Evolutionary conservation across 2,113 vertebrate genomes (phyloP).

Genomic region (Hippopotamus amphibius): DNA sequence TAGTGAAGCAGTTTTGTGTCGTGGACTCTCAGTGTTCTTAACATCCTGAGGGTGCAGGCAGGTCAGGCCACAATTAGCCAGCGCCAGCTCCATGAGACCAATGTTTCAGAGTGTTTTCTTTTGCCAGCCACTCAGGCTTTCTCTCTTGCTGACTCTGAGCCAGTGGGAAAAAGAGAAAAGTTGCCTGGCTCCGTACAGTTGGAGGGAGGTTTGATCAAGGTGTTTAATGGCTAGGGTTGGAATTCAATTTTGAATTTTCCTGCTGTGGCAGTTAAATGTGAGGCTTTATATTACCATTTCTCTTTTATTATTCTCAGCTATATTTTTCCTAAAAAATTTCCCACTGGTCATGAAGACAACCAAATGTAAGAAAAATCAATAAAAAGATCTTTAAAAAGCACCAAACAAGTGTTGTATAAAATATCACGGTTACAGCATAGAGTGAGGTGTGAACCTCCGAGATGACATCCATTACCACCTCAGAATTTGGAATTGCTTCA

Average conservation of each 20-base stretch:
- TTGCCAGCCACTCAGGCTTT: background rate
- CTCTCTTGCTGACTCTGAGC: background rate
- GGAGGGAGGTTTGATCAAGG: conserved; percentile 36
- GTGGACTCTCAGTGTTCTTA: accelerated
- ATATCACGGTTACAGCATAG: background rate
- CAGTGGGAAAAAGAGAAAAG: background rate
- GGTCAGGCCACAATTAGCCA: background rate
- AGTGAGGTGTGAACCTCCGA: background rate
- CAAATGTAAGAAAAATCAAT: conserved; percentile 38
- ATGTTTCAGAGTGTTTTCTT: background rate
- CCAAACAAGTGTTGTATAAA: conserved; percentile 17
- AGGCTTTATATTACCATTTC: conserved; percentile 27
- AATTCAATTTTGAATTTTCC: conserved; percentile 66
- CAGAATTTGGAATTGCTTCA: background rate
- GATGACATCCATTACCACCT: background rate
- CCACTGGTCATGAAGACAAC: conserved; percentile 21
- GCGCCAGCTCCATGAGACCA: background rate
- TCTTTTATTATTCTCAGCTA: conserved; percentile 41
- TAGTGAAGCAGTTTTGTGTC: accelerated
- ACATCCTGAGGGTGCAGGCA: background rate
- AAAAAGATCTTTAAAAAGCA: background rate
- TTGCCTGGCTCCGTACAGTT: background rate
- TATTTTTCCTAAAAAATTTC: conserved; percentile 47
- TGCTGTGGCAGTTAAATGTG: conserved; percentile 49
- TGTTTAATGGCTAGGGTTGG: conserved; percentile 37